These are phyloP conservation scores for Odocoileus virginianus DNA, from an alignment of 2,113 vertebrate genomes.

Conservation along the genomic window DNA sequence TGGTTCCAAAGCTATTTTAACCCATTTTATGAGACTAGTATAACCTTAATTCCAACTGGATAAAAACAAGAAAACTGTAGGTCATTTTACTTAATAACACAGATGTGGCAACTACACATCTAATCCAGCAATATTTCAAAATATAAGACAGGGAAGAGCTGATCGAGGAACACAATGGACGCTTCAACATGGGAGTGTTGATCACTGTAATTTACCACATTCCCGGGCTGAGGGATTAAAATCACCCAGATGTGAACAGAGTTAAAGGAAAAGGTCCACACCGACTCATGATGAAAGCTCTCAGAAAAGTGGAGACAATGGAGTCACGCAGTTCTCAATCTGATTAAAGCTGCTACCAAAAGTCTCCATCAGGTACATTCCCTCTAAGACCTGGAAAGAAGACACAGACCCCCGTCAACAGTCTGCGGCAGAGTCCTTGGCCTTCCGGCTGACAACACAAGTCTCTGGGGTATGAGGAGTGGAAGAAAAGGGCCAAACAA, in stretches of 20 bases:
- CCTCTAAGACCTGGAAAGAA: neutral
- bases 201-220: neutral
- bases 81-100: neutral
- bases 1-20: neutral
- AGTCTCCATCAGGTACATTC: neutral
- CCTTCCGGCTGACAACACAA: neutral
- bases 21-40: neutral
- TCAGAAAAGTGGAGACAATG: neutral
- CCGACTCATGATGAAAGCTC: neutral
- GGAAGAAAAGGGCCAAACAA: neutral
- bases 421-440: neutral
- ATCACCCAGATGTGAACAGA: neutral
- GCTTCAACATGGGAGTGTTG: neutral
- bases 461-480: neutral
- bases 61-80: neutral
- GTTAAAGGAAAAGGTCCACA: neutral
- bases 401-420: neutral
- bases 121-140: neutral
- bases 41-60: neutral
- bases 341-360: neutral
- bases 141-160: neutral
- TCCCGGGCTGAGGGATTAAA: neutral
- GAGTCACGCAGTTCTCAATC: neutral
- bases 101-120: neutral
- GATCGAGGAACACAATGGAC: neutral